These are phyloP conservation scores for Germaria angustata DNA, from an alignment of 2,888 invertebrate genomes.

Conservation along the genomic window DNA sequence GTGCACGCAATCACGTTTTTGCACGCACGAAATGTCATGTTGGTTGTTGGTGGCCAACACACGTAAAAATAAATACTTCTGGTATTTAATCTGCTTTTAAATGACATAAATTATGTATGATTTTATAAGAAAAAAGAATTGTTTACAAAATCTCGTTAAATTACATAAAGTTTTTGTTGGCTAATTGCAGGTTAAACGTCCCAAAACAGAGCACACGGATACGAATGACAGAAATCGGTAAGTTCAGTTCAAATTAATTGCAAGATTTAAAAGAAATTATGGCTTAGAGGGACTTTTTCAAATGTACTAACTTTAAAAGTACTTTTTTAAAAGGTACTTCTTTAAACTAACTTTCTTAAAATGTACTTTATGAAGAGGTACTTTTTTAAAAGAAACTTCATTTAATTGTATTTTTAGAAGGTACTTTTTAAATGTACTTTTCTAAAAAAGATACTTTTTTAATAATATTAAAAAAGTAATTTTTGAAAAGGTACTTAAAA, in stretches of 20 bases:
- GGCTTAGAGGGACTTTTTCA: not conserved
- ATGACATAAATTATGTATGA: slow-evolving; percentile 51
- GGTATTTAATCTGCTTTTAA: slow-evolving; percentile 64
- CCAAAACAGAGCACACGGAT: slow-evolving; percentile 84
- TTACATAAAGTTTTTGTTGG: slow-evolving; percentile 34
- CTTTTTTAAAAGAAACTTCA: too few species aligned
- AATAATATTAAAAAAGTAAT: not conserved
- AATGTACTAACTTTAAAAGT: too few species aligned
- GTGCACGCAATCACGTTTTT: slow-evolving; percentile 48
- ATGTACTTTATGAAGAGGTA: not conserved
- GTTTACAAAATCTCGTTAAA: slow-evolving; percentile 13
- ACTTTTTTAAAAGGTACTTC: not conserved
- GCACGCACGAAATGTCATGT: slow-evolving; percentile 61
- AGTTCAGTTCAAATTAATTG: slow-evolving; percentile 71
- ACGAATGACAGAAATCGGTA: slow-evolving; percentile 86
- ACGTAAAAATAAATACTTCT: slow-evolving; percentile 51
- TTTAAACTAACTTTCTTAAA: not conserved
- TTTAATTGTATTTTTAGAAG: not conserved
- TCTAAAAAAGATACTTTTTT: not conserved
- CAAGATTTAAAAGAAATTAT: not conserved
- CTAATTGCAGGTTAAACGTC: slow-evolving; percentile 86
- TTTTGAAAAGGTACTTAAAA: not conserved
- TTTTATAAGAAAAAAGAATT: not conserved
- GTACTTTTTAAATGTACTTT: not conserved
- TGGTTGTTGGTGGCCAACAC: slow-evolving; percentile 21